Evolutionary conservation across 64 coral and sea anemone species (phyloP).

Genomic region (Montipora efflorescens): DNA sequence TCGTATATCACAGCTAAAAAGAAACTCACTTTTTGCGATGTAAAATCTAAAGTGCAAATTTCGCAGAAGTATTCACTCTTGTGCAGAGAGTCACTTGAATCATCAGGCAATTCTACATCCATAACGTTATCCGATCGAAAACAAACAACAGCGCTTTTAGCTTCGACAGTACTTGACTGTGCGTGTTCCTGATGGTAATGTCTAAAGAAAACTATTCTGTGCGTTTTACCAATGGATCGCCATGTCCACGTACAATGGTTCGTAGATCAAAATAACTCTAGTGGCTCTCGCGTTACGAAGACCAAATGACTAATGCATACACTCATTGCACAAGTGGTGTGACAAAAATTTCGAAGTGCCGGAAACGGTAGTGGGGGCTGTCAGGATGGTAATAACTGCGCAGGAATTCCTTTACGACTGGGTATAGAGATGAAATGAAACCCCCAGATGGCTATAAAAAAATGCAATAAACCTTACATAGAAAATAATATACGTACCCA

Average conservation of each 20-base stretch:
- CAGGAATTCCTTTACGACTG: slow-evolving; percentile 33
- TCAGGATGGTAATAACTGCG: not conserved
- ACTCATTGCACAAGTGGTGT: not conserved
- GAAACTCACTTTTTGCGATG: slow-evolving; percentile 48
- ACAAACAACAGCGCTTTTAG: not conserved
- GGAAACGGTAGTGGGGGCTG: not conserved
- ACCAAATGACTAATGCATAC: not conserved
- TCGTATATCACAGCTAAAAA: not conserved
- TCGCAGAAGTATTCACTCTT: slow-evolving; percentile 48
- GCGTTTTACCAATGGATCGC: no score
- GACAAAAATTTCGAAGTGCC: slow-evolving; percentile 8
- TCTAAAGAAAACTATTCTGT: no score
- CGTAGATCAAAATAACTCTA: not conserved
- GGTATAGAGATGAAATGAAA: not conserved
- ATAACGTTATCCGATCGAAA: not conserved
- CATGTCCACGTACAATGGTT: not conserved
- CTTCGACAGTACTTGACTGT: not conserved
- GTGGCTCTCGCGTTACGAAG: not conserved
- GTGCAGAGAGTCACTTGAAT: not conserved
- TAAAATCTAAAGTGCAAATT: slow-evolving; percentile 66
- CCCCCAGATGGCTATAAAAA: not conserved
- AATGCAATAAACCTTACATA: not conserved
- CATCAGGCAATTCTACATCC: not conserved
- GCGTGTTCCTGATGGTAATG: no score
- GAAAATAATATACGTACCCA: not conserved